Evolutionary conservation across 2,113 vertebrate genomes (phyloP).

Genomic region (Oceanodroma tethys): DNA sequence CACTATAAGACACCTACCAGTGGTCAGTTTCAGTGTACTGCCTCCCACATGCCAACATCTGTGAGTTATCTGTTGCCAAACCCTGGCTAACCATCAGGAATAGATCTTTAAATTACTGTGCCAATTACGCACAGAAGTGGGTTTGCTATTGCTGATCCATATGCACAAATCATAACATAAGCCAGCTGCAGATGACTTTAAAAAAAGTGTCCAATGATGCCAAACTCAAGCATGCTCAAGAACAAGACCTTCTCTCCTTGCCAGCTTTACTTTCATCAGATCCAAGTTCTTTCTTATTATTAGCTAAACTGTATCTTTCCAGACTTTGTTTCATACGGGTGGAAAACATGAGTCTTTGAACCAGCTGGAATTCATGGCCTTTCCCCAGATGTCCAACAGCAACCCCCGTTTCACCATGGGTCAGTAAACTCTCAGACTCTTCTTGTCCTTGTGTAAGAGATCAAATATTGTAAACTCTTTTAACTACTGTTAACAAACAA

Average conservation of each 20-base stretch:
- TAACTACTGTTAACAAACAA: background rate
- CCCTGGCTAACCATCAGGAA: background rate
- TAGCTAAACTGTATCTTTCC: background rate
- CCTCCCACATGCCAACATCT: background rate
- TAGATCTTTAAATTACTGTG: background rate
- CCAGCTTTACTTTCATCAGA: background rate
- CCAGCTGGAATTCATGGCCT: background rate
- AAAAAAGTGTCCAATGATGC: background rate
- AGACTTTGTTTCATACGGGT: background rate
- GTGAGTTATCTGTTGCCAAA: background rate
- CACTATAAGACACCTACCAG: background rate
- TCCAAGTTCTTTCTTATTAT: background rate
- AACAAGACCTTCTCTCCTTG: background rate
- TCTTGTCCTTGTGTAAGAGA: background rate
- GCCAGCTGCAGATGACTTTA: background rate
- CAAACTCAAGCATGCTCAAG: background rate
- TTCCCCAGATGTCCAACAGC: fast-evolving
- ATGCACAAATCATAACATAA: background rate
- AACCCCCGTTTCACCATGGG: background rate
- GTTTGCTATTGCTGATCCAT: background rate
- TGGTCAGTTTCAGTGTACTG: background rate
- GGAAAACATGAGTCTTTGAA: background rate
- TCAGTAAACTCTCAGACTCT: background rate
- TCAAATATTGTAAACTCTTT: background rate
- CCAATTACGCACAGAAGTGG: background rate